phyloP scores from a whole-genome alignment of 2,888 invertebrate species.

The Macaria liturata region DNA sequence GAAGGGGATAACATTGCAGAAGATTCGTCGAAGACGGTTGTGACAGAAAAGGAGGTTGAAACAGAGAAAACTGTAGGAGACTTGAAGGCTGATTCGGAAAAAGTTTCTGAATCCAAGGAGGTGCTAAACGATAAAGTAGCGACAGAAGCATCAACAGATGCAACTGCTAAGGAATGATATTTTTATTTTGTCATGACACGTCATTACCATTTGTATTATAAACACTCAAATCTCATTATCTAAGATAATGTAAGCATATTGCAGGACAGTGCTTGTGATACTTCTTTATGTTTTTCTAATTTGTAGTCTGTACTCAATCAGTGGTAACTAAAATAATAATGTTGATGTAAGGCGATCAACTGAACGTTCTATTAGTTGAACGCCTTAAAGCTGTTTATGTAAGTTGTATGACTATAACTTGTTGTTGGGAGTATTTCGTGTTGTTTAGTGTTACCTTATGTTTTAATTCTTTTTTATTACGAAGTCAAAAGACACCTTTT shows the following conservation, averaged over 20 bases:
- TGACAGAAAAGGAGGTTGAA: neutral
- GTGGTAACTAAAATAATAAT: no score
- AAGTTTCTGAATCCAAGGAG: conserved; percentile 1
- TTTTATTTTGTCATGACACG: conserved; percentile 13
- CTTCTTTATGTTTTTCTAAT: conserved; percentile 20
- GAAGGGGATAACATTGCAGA: neutral
- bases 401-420: no score
- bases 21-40: neutral
- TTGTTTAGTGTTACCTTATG: no score
- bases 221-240: conserved; percentile 32
- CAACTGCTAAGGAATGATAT: conserved; percentile 18
- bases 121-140: neutral
- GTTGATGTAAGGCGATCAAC: no score
- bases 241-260: conserved; percentile 32
- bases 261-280: conserved; percentile 35
- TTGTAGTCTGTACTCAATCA: no score
- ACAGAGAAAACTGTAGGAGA: neutral
- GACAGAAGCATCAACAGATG: neutral
- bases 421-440: no score
- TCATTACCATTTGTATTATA: conserved; percentile 36
- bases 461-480: no score
- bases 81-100: neutral
- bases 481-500: no score
- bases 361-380: no score
- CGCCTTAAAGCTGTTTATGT: no score